Percentiles rank a stretch among this genome's conserved stretches.
phyloP scores from a whole-genome alignment of 2,888 invertebrate genomes.

The Xestia xanthographa region DNA sequence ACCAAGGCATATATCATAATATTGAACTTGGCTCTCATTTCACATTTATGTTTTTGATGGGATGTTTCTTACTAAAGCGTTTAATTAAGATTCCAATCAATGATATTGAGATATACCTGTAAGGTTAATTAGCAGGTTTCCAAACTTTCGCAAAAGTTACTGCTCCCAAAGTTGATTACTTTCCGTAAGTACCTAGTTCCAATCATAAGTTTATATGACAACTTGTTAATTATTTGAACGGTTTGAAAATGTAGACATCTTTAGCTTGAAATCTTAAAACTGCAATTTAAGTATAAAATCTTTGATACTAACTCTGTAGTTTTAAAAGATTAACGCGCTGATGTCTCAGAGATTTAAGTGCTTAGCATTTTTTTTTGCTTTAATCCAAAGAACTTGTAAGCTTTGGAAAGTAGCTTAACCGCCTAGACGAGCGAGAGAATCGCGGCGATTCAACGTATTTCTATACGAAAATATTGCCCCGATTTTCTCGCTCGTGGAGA shows the following conservation, averaged over 20 bases:
- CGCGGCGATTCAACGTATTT: no score
- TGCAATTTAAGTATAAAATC: neutral
- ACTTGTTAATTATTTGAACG: constrained; percentile 22
- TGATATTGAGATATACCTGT: constrained; percentile 10
- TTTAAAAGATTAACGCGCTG: neutral
- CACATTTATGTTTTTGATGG: no score
- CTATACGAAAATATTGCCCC: no score
- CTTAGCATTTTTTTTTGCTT: neutral
- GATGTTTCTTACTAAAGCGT: neutral
- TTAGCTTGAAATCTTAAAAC: constrained; percentile 6
- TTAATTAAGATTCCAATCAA: constrained; percentile 34
- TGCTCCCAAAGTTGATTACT: constrained; percentile 15
- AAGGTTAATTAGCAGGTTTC: constrained; percentile 16
- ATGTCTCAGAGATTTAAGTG: neutral
- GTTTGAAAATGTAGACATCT: neutral
- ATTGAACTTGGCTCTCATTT: no score
- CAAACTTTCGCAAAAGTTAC: constrained; percentile 9
- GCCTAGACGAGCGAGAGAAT: no score
- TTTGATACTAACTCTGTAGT: neutral
- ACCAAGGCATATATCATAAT: no score
- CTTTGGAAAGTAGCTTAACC: neutral
- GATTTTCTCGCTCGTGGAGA: no score
- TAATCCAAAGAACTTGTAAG: neutral
- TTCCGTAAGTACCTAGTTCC: neutral
- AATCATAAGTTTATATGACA: constrained; percentile 6